Base-by-base conservation (phyloP, 2,888 invertebrate species). In the Xestia sexstrigata region DNA sequence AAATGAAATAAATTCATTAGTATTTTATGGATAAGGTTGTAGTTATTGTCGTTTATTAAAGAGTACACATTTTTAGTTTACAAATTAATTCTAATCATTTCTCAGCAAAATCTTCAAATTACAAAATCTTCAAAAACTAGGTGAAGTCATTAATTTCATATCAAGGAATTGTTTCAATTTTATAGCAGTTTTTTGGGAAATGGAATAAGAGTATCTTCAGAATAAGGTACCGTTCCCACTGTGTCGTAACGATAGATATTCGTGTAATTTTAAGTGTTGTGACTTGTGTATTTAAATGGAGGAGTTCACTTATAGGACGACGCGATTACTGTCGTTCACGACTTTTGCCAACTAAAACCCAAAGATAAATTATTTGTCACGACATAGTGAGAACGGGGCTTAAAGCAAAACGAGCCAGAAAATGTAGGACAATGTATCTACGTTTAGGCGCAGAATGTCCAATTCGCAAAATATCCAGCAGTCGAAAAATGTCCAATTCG, bases 1-100 rank as follows among this genome's bases (percentile, higher is more conserved):
- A 92, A 91, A 90, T 82, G 79, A 85, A 77, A 74, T 55, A 45
- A 47, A 42, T 45, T 79, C 47, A 83, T 82, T 79, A 87, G 70
- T 62, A 76, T 77, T 78, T 78, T 66, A 11, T 66, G 20, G 11
- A 66, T 1, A 17, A 58, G n/a, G 47, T 45, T 58, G 8, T 20
- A 15, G 23, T 58, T 30, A n/a, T 52, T 68, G 26, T n/a, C 35
- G 42, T 35, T 65, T 35, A 42, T 55, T 30, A 13, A 11, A 35
- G 9, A 45, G 13, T 6, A 63, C 17, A 35, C 35, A 5, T 6
- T 11, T 45, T 35, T 9, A 8, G 52, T 17, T 35, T 76, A 47
- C 17, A 58, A 47, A 76, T 68, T 13, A 23, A 23, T 11, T 0
- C 35, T 39, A 39, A 63, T 23, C 6, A 63, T 63, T 39, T 62